phyloP scores from a whole-genome alignment of 1,140 invertebrate genomes.

The Leptopilina clavipes region DNA sequence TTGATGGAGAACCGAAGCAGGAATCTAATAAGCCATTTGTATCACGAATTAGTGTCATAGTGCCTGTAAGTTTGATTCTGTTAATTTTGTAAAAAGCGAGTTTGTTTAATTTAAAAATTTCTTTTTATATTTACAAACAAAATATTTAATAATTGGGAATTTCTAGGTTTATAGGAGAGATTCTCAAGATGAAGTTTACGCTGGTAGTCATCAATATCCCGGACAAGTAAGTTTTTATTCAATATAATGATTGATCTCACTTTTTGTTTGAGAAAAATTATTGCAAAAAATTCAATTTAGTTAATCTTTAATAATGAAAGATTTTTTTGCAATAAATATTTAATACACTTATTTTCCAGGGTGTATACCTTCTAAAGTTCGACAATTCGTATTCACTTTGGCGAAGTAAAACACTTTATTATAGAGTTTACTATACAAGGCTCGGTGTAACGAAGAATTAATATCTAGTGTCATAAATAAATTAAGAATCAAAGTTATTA shows the following conservation, averaged over 20 bases:
- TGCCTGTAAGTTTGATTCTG: constrained; percentile 65
- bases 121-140: too few relatives aligned
- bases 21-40: constrained; percentile 64
- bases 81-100: too few relatives aligned
- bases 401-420: constrained; percentile 99
- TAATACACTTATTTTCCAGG: constrained; percentile 70
- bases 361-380: constrained; percentile 98
- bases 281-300: constrained; percentile 11
- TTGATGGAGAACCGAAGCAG: constrained; percentile 58
- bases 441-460: constrained; percentile 62
- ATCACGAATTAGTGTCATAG: constrained; percentile 69
- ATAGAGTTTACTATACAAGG: constrained; percentile 97
- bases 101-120: too few relatives aligned
- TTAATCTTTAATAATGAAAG: background rate
- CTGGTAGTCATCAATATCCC: constrained; percentile 97
- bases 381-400: constrained; percentile 99
- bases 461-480: constrained; percentile 46
- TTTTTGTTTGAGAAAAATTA: background rate
- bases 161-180: constrained; percentile 96
- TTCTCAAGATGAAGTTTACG: constrained; percentile 97
- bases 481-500: constrained; percentile 44
- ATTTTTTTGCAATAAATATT: constrained; percentile 24
- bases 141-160: constrained; percentile 65
- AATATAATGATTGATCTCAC: too few relatives aligned
- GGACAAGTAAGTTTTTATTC: constrained; percentile 78